Conservation (phyloP, 2,888 invertebrate species). For the Drosophila neotestacea region DNA sequence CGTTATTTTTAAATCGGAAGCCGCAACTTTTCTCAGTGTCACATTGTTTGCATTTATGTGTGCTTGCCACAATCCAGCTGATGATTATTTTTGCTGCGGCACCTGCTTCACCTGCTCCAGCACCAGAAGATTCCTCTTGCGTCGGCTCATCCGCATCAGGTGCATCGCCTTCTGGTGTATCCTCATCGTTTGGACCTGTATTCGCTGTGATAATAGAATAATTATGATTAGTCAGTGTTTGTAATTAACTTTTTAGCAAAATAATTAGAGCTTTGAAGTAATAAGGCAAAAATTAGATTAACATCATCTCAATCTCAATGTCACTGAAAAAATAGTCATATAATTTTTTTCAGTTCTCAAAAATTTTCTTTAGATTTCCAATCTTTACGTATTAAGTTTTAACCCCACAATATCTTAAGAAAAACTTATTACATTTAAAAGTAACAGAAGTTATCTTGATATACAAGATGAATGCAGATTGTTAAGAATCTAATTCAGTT, state of each 20-base stretch:
- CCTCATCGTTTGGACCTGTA: conserved; percentile 68
- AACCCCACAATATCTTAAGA: no score
- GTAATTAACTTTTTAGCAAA: background rate
- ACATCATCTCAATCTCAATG: no score
- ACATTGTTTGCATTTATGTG: conserved; percentile 80
- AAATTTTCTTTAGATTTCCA: no score
- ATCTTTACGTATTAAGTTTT: no score
- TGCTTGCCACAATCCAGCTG: conserved; percentile 78
- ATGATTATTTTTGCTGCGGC: conserved; percentile 82
- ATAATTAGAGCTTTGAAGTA: no score
- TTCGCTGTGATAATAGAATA: conserved; percentile 6
- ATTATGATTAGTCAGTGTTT: background rate
- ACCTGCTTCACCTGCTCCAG: conserved; percentile 79
- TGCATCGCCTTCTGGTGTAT: conserved; percentile 62
- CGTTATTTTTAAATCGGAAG: conserved; percentile 83
- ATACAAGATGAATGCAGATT: no score
- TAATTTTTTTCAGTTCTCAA: no score
- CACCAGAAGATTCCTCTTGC: conserved; percentile 85
- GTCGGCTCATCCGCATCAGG: conserved; percentile 79
- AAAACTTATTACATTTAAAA: no score
- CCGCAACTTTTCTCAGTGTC: conserved; percentile 78
- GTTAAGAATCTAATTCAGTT: no score
- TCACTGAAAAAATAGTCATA: no score
- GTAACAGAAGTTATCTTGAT: no score
- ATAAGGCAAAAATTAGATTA: no score